Evolutionary conservation across 2,888 invertebrate genomes (phyloP).

Genomic region (Zelleria hepariella): DNA sequence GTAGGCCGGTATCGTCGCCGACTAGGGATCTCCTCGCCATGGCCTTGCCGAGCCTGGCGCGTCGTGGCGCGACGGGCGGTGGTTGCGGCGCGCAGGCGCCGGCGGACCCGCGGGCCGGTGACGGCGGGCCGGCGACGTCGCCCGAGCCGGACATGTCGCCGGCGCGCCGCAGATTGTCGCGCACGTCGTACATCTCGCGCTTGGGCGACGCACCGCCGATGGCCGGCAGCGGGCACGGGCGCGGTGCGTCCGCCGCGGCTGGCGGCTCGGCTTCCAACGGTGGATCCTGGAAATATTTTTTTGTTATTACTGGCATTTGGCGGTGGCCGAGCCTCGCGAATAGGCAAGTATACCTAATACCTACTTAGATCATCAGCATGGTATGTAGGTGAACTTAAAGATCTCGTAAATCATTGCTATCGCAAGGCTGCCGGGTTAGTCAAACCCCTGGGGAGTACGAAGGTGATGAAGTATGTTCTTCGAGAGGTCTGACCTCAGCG

Average conservation of each 20-base stretch:
- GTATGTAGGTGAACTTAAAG: no score
- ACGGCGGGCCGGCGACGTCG: conserved; percentile 73
- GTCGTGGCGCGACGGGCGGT: conserved; percentile 53
- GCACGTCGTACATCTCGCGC: conserved; percentile 53
- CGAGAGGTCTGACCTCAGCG: no score
- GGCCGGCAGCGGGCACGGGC: conserved; percentile 49
- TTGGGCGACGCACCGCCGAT: conserved; percentile 62
- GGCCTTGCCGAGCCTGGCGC: conserved; percentile 71
- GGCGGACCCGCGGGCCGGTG: conserved; percentile 78
- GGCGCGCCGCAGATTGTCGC: conserved; percentile 48
- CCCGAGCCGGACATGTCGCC: conserved; percentile 44
- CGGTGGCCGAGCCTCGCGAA: no score
- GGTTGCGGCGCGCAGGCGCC: conserved; percentile 76
- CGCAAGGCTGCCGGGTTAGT: no score
- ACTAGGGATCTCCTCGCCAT: conserved; percentile 77
- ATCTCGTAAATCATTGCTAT: no score
- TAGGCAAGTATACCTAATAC: no score
- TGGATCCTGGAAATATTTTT: conserved; percentile 40
- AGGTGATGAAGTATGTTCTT: no score
- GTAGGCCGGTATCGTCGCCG: conserved; percentile 65
- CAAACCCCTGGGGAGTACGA: no score
- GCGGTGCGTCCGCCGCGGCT: conserved; percentile 51
- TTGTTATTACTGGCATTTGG: no score
- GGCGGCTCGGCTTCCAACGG: conserved; percentile 52
- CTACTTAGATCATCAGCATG: no score